Conservation (phyloP, 2,888 invertebrate species). For the Hydraecia micacea region DNA sequence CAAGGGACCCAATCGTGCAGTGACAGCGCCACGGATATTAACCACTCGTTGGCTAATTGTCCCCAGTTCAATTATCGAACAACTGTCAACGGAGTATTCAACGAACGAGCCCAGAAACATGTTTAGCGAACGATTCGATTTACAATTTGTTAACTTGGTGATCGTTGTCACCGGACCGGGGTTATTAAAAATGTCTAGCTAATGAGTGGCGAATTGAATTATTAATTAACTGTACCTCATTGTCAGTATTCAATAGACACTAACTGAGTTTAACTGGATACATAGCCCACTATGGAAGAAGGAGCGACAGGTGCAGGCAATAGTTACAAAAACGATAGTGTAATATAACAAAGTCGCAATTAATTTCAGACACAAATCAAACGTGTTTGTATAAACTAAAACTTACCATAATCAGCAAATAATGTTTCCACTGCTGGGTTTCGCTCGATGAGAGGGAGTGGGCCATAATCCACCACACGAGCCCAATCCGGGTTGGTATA, state of each 20-base stretch:
- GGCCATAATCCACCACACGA: too few species aligned
- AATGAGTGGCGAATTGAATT: neutral
- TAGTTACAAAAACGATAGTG: neutral
- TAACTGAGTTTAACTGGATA: neutral
- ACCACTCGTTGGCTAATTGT: slow-evolving; percentile 89
- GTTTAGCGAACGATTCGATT: slow-evolving; percentile 74
- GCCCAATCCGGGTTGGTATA: too few species aligned
- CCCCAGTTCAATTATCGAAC: slow-evolving; percentile 89
- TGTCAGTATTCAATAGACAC: neutral
- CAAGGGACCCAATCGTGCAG: slow-evolving; percentile 81
- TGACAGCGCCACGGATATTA: slow-evolving; percentile 87
- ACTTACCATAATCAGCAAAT: neutral
- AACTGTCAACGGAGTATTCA: slow-evolving; percentile 84
- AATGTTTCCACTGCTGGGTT: too few species aligned
- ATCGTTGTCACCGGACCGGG: slow-evolving; percentile 46
- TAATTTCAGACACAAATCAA: neutral
- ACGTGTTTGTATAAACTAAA: neutral
- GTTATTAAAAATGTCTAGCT: slow-evolving; percentile 36
- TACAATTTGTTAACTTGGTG: slow-evolving; percentile 69
- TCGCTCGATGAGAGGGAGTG: too few species aligned
- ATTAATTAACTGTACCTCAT: neutral
- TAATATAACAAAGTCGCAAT: neutral
- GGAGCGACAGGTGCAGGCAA: neutral
- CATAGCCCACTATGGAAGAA: neutral
- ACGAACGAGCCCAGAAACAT: slow-evolving; percentile 76